Base-by-base conservation (phyloP, 2,113 vertebrate species). In the Equus przewalskii region DNA sequence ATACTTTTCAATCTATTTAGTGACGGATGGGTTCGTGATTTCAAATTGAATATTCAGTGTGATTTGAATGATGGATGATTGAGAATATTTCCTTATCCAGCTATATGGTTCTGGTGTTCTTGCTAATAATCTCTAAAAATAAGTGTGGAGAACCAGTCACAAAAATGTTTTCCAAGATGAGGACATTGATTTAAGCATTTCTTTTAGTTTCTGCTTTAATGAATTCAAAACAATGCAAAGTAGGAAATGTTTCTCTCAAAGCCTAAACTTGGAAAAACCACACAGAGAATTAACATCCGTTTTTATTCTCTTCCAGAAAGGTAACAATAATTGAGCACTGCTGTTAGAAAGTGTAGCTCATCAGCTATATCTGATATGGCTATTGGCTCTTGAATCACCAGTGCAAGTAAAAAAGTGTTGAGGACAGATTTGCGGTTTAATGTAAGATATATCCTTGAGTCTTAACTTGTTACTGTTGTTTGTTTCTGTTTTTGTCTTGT, bases 41-140 rank as follows among this genome's bases (percentile, higher is more conserved):
- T 96, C 90, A 91, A 96, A 81, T 94, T 70, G 84, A 95, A 87
- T 92, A 96, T 96, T 93, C 84, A 73, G 54, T 93, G 62, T 94
- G 84, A 86, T 89, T 90, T 95, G 51, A 65, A 91, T 91, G 84
- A 97, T 96, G 60, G 65, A 89, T 96, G 81, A 76, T 67, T 72
- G 64, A 49, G n/a, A 96, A 30, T 62, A 70, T 82, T 96, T 96
- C 67, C 67, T 94, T 80, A 54, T 95, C 41, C 64, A 96, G 67
- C 83, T 92, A 94, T 96, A 94, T 19, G 19, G 87, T 88, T 94
- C 70, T 73, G 7, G 60, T 95, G 54, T 83, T 97, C 64, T 30
- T 96, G 76, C 54, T 96, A 86, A 92, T 95, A 94, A 67, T 73
- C 33, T 96, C 86, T 96, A 85, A 97, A 97, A 96, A 97, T 95